A percentile compares a stretch with the other conserved stretches of the same genome.
Conservation (phyloP, 2,797 vertebrate species). For the Trachurus trachurus region DNA sequence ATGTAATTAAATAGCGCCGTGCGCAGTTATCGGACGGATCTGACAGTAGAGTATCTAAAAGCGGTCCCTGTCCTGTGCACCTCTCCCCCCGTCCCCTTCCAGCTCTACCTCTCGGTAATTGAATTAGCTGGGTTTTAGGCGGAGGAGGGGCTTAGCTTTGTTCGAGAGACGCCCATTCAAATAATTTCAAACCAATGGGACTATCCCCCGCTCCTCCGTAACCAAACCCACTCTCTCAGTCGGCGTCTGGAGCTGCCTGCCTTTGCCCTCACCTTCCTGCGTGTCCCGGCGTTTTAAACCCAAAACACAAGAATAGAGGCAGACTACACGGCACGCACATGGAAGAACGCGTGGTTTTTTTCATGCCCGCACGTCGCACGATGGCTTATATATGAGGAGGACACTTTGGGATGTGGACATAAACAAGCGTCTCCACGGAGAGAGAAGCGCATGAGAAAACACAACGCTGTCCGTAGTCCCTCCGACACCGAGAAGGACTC, state of each 20-base stretch:
- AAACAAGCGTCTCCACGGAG: slow-evolving; percentile 73
- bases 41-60: slow-evolving; percentile 51
- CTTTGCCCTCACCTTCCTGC: slow-evolving; percentile 75
- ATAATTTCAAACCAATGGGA: slow-evolving; percentile 88
- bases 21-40: slow-evolving; percentile 66
- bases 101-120: slow-evolving; percentile 87
- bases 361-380: slow-evolving; percentile 44
- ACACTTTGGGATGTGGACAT: slow-evolving; percentile 78
- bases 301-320: slow-evolving; percentile 79
- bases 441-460: slow-evolving; percentile 72
- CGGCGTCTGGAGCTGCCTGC: slow-evolving; percentile 83
- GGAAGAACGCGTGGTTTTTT: slow-evolving; percentile 74
- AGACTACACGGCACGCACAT: slow-evolving; percentile 71
- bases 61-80: slow-evolving; percentile 62
- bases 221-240: slow-evolving; percentile 83
- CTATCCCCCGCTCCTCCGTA: slow-evolving; percentile 81
- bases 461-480: slow-evolving; percentile 62
- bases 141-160: slow-evolving; percentile 83
- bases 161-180: slow-evolving; percentile 86
- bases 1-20: slow-evolving; percentile 66
- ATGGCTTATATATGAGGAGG: slow-evolving; percentile 80
- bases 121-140: slow-evolving; percentile 89
- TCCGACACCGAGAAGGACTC: slow-evolving; percentile 75
- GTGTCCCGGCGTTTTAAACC: slow-evolving; percentile 75
- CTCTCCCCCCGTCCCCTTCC: slow-evolving; percentile 61